Percentiles rank a stretch among this genome's conserved stretches.
These are phyloP conservation scores for Drosophila neonasuta DNA, from an alignment of 2,888 invertebrate species.

Conservation along the genomic window DNA sequence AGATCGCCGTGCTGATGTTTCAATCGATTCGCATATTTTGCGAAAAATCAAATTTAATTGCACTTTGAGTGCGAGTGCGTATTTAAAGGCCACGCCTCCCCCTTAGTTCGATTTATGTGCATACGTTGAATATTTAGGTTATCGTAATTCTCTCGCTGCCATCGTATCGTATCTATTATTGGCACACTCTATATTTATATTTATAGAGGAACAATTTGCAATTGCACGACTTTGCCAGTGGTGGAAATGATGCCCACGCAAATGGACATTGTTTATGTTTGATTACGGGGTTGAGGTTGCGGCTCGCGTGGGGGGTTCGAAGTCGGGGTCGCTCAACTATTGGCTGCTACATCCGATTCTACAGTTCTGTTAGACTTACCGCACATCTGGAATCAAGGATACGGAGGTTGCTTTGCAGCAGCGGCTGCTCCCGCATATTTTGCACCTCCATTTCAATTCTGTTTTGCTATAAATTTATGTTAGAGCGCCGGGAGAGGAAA, in stretches of 20 bases:
- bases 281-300: slow-evolving; percentile 1
- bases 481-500: slow-evolving; percentile 38
- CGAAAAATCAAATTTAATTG: slow-evolving; percentile 30
- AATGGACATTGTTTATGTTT: slow-evolving; percentile 38
- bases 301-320: neutral
- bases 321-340: slow-evolving; percentile 33
- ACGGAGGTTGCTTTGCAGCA: slow-evolving; percentile 70
- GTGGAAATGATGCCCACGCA: slow-evolving; percentile 48
- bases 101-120: slow-evolving; percentile 23
- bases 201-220: slow-evolving; percentile 42
- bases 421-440: slow-evolving; percentile 72
- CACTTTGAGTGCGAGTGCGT: slow-evolving; percentile 34
- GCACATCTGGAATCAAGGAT: slow-evolving; percentile 80
- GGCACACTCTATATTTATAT: slow-evolving; percentile 61
- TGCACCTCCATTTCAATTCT: slow-evolving; percentile 76
- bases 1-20: slow-evolving; percentile 4
- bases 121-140: slow-evolving; percentile 45
- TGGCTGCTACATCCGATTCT: slow-evolving; percentile 6
- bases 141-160: slow-evolving; percentile 30
- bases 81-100: slow-evolving; percentile 21
- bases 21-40: slow-evolving; percentile 27
- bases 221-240: slow-evolving; percentile 36
- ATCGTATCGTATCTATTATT: slow-evolving; percentile 53
- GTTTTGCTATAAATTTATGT: slow-evolving; percentile 25
- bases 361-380: slow-evolving; percentile 72